Evolutionary conservation across 2,888 invertebrate species (phyloP), one percentile per base, ranked within the genome.

Genomic region (Hybos culiciformis): DNA sequence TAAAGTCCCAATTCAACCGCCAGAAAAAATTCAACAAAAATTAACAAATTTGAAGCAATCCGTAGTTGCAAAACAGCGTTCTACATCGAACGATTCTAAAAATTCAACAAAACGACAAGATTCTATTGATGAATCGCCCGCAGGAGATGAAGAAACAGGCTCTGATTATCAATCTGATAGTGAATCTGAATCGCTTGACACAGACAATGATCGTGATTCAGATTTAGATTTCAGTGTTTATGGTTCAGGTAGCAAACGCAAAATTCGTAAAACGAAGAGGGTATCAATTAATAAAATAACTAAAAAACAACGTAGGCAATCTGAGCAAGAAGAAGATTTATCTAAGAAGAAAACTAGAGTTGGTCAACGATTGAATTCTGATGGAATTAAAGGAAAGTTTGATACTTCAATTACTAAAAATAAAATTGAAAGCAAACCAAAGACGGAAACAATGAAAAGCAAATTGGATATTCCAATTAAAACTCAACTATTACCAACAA

Each of bases 141-240:
- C 49, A 12, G 50, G 43, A 1, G 51, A 37, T 9, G 46, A 50
- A 12, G 51, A 50, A 3, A 54, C 53, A 19, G 58, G 56, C 53
- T 66, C 69, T 55, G 61, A 74, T 54, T 69, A 75, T 54, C 39
- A 74, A 41, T 66, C 70, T 39, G 68, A 69, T 8, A 72, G 70
- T 48, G 74, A 74, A 18, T n/a, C n/a, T 29, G 51, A 49, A 11
- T 59, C 62, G 9, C 59, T 51, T 5, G 61, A 64, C 29, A 57
- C 57, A 1, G 65, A 64, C 45, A 75, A 75, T 54, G 67, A 67
- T 48, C 70, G 73, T 37, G 77, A 77, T 44, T 71, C 75, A 57
- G 76, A 77, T 53, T 72, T 75, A 23, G 77, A 77, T 64, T 75
- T 75, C 47, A 73, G 74, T 52, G 73, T 76, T 45, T 72, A 70